phyloP scores from a whole-genome alignment of 2,888 invertebrate species.

The Sesia bembeciformis region DNA sequence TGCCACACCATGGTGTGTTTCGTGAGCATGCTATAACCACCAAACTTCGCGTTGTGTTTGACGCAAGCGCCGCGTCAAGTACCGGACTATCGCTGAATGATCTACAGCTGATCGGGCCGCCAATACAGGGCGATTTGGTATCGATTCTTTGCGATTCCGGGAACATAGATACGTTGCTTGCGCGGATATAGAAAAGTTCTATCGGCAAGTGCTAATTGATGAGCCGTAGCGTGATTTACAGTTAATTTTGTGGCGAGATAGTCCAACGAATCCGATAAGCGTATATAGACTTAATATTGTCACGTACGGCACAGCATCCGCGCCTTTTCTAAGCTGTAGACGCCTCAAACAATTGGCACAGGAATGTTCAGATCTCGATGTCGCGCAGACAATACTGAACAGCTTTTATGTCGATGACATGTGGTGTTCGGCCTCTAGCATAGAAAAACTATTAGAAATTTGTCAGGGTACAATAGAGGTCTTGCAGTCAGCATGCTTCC shows the following conservation, averaged over 20 bases:
- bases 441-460: conserved; percentile 4
- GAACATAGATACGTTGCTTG: conserved; percentile 11
- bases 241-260: conserved; percentile 22
- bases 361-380: conserved; percentile 16
- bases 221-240: too few species aligned
- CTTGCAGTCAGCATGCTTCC: conserved; percentile 11
- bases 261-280: conserved; percentile 10
- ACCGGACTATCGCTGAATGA: conserved; percentile 12
- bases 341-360: conserved; percentile 21
- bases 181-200: conserved; percentile 18
- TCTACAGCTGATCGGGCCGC: conserved; percentile 11
- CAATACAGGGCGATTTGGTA: conserved; percentile 14
- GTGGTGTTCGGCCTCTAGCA: conserved; percentile 10
- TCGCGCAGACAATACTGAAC: conserved; percentile 11
- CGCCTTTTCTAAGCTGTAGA: conserved; percentile 21
- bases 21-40: conserved; percentile 6
- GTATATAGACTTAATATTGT: conserved; percentile 19
- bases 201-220: conserved; percentile 1
- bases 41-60: conserved; percentile 7
- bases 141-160: conserved; percentile 15
- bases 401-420: conserved; percentile 19
- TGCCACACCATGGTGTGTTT: conserved; percentile 12
- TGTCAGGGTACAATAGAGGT: conserved; percentile 5
- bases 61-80: conserved; percentile 7
- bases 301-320: conserved; percentile 21